Percentiles rank a stretch among this genome's conserved stretches.
These are phyloP conservation scores for Daphoenositta chrysoptera DNA, from an alignment of 2,113 vertebrate genomes.

Conservation along the genomic window DNA sequence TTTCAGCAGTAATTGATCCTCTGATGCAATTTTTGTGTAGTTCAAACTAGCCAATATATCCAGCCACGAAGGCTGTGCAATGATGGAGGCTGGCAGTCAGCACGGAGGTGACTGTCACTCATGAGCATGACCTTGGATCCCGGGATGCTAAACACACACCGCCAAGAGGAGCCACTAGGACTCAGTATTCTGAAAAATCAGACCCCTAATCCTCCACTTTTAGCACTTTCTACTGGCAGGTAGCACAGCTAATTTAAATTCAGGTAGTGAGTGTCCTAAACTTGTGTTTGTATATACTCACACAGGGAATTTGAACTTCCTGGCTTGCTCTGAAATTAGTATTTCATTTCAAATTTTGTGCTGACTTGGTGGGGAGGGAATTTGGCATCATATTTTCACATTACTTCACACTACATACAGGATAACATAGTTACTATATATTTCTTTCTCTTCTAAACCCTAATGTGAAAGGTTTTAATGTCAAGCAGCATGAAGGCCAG, in stretches of 20 bases:
- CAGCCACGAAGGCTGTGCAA: neutral
- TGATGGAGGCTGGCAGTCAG: neutral
- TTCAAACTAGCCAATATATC: neutral
- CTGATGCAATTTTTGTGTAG: neutral
- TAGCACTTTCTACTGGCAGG: neutral
- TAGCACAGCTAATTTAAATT: conserved; percentile 5
- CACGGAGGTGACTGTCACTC: neutral
- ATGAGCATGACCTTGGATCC: neutral
- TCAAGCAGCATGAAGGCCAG: conserved; percentile 23
- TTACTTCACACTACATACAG: neutral
- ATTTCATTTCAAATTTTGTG: neutral
- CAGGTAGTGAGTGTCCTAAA: neutral
- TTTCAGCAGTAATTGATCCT: conserved; percentile 14
- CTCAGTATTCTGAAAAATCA: neutral
- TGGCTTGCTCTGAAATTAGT: neutral
- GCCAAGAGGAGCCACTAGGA: neutral
- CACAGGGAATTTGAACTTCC: neutral
- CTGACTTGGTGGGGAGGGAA: neutral
- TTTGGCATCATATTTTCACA: neutral
- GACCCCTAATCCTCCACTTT: neutral
- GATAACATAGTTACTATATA: neutral
- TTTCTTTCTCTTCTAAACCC: neutral
- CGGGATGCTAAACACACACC: neutral
- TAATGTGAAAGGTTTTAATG: conserved; percentile 14
- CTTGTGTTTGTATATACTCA: neutral